Conservation (phyloP, 2,888 invertebrate genomes). For the Erannis defoliaria region DNA sequence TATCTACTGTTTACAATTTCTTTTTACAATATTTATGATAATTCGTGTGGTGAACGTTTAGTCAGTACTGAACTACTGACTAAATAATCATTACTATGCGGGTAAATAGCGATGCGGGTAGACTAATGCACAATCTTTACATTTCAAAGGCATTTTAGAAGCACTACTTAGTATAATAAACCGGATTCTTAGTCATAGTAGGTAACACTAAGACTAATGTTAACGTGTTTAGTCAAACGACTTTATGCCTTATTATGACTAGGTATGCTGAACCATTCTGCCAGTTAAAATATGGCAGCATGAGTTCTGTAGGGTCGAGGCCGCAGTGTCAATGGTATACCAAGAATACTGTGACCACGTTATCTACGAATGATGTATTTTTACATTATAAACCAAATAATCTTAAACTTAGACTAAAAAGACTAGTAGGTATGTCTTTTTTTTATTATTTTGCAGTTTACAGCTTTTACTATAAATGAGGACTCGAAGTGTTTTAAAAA, state of each 20-base stretch:
- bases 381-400: too few species aligned
- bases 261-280: not conserved
- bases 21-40: not conserved
- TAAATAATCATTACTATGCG: conserved; percentile 2
- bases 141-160: not conserved
- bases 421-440: too few species aligned
- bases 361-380: not conserved
- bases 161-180: conserved; percentile 26
- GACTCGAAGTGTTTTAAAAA: too few species aligned
- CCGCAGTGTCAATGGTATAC: conserved; percentile 47
- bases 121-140: conserved; percentile 10
- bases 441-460: too few species aligned
- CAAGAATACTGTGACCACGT: conserved; percentile 33
- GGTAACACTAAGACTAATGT: conserved; percentile 18
- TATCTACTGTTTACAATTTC: not conserved
- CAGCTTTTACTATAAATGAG: too few species aligned
- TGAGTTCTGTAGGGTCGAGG: conserved; percentile 57
- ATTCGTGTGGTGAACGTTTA: not conserved
- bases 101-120: conserved; percentile 11
- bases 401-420: too few species aligned
- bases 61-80: conserved; percentile 1
- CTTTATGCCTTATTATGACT: conserved; percentile 10
- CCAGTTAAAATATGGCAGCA: conserved; percentile 23
- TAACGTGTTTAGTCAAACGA: not conserved
- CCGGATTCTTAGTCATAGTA: conserved; percentile 41